Conservation (phyloP, 2,888 invertebrate species). For the Orchesellides sinensis region DNA sequence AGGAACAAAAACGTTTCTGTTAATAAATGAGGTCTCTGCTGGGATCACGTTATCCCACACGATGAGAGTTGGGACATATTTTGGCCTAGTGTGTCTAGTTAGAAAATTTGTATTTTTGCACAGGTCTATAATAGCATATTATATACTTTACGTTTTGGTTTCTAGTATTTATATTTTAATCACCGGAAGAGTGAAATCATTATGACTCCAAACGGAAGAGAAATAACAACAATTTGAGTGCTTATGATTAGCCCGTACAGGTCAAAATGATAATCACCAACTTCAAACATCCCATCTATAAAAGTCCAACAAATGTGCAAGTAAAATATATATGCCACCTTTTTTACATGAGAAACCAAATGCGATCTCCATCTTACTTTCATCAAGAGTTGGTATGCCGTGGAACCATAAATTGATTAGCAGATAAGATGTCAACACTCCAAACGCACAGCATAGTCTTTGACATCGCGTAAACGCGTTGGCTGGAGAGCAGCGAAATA, state of each 20-base stretch:
- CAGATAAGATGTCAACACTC: conserved; percentile 76
- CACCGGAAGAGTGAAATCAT: conserved; percentile 59
- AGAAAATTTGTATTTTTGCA: background rate
- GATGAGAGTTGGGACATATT: conserved; percentile 60
- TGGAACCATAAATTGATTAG: conserved; percentile 76
- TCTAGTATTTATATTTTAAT: background rate
- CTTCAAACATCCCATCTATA: conserved; percentile 25
- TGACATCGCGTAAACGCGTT: conserved; percentile 76
- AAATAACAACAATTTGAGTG: conserved; percentile 35
- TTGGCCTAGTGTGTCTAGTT: conserved; percentile 44
- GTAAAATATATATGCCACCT: background rate
- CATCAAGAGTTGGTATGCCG: conserved; percentile 70
- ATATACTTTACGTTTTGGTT: background rate
- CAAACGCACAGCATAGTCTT: conserved; percentile 76
- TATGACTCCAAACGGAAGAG: conserved; percentile 52
- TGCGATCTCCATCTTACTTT: conserved; percentile 29
- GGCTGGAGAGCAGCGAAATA: conserved; percentile 75
- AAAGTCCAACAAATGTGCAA: background rate
- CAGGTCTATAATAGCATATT: background rate
- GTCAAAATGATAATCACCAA: conserved; percentile 28
- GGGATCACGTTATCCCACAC: conserved; percentile 64
- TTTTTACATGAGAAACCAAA: background rate
- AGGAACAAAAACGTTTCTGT: conserved; percentile 49
- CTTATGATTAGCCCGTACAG: conserved; percentile 3
- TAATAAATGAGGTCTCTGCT: background rate